Base-by-base conservation (phyloP, 2,888 invertebrate genomes). In the Nasonovia ribisnigri region DNA sequence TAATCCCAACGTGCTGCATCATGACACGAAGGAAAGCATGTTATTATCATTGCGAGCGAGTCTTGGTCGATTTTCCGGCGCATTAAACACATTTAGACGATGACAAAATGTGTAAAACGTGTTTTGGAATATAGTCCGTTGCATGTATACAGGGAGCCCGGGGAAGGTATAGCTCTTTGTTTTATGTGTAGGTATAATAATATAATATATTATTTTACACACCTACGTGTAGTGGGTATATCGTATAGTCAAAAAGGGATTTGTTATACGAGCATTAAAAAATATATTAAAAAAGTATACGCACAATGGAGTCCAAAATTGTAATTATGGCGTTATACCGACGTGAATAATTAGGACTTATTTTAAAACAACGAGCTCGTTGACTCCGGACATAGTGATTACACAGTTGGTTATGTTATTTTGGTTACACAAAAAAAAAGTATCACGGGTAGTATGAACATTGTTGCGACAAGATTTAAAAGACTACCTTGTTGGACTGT, bases 51-150 rank as follows among this genome's bases (percentile, higher is more conserved):
- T 51, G 48, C 20, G 42, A 24, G 86, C 16, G 46, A 48, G 88
- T 92, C 87, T 92, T 48, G 88, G 87, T 92, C 88, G 92, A 92
- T 92, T 92, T 92, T 92, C 92, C 67, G 48, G 60, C 46, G 51
- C 92, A 67, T 92, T 92, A 88, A 88, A 67, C 92, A 42, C 67
- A 67, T 87, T 92, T 87, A 51, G 36, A 87, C 92, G 48, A 92
- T 46, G 88, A 88, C 88, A 67, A 92, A 88, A 92, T 91, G 84
- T 91, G 51, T 92, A 92, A 51, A 92, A 88, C 88, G 92, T 92
- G 92, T 87, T 87, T 87, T 36, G 67, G 67, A 92, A 92, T 92
- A 84, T 84, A 84, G 51, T 48, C 26, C 26, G 43, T 26, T 26
- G 77, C 36, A 36, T 26, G 13, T 43, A 84, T 29, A 46, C 29